These are phyloP conservation scores for Monodelphis domestica DNA, from an alignment of 2,797 vertebrate genomes.

Conservation along the genomic window DNA sequence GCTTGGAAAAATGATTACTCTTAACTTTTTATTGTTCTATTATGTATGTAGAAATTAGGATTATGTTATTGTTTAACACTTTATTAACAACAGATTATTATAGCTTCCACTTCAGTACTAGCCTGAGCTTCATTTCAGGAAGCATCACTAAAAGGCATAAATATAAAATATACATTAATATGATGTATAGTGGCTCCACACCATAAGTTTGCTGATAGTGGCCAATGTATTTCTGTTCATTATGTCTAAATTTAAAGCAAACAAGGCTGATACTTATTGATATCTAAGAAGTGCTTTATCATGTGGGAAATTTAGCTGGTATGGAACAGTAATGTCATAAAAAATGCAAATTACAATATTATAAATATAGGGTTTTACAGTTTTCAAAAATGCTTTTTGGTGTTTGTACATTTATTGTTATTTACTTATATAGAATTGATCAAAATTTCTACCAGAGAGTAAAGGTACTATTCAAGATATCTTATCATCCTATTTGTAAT, in stretches of 20 bases:
- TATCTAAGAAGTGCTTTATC: slow-evolving; percentile 12
- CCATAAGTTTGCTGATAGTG: neutral
- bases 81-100: neutral
- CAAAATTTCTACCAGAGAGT: neutral
- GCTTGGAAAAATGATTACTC: slow-evolving; percentile 23
- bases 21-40: too few species aligned
- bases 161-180: neutral
- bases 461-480: neutral
- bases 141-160: neutral
- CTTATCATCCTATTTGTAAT: slow-evolving; percentile 27
- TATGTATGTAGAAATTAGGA: neutral
- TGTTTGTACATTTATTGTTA: neutral
- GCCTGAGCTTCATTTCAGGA: neutral
- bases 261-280: slow-evolving; percentile 4
- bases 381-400: neutral
- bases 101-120: neutral
- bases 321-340: slow-evolving; percentile 23
- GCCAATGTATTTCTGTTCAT: neutral
- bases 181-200: neutral
- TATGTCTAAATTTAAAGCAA: slow-evolving; percentile 23
- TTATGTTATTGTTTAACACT: neutral
- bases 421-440: neutral
- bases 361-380: neutral
- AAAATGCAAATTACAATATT: slow-evolving; percentile 39
- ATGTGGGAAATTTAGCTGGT: slow-evolving; percentile 24